Base-by-base conservation (phyloP, 1,140 invertebrate genomes). In the Drosophila seguyi region DNA sequence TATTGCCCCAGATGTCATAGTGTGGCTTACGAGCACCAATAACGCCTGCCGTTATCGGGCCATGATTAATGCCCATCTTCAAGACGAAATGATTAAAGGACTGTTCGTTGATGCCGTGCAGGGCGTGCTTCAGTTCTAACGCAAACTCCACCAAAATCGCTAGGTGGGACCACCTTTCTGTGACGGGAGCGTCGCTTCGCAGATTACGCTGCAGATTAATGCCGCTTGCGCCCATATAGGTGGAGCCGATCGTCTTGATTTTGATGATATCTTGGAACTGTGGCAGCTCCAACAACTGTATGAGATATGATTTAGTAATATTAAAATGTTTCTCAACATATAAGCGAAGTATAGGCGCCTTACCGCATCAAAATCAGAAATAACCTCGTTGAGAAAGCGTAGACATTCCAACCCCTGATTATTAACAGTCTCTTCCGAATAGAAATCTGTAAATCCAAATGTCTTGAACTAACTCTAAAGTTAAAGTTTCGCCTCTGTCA, bases 171-270 rank as follows among this genome's bases (percentile, higher is more conserved):
- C 98, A 99, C 45, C 96, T 94, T 16, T 96, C 94, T 69, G 94
- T 93, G 2, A 96, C 94, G 2, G 96, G 94, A 87, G 96, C 96
- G 55, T 96, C 95, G 3, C 94, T 94, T 94, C 96, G 95, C 66
- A 95, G 94, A 82, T 95, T 94, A 88, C 94, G 94, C 18, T 95
- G 94, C 39, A 96, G 94, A 87, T 97, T 97, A 75, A 98, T 94
- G 42, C 98, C 98, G 76, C 97, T 98, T 0, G 98, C 98, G 42
- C 98, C 98, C 98, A 99, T 99, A 91, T 99, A 99, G 0, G 98
- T 99, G 2, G 98, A 98, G 29, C 98, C 97, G 79, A 99, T 99
- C 14, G 98, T 99, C 93, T 99, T 99, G 52, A 99, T 99, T 94
- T 99, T 99, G 57, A 98, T 98, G 38, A 99, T 98, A 84, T 97